Evolutionary conservation across 2,888 invertebrate genomes (phyloP).

Genomic region (Miltochrista miniata): DNA sequence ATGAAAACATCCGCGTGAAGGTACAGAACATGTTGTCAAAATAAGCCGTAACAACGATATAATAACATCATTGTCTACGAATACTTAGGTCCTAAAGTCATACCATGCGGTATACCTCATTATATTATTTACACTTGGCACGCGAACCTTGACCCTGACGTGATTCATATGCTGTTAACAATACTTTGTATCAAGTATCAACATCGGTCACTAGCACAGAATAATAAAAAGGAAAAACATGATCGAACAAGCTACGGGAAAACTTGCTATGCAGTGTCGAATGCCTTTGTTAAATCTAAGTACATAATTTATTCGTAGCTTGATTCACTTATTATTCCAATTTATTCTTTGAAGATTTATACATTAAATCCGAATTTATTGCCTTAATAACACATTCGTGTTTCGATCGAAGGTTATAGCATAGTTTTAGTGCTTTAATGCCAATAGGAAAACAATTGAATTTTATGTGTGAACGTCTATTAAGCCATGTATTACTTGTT

Average conservation of each 20-base stretch:
- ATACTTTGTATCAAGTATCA: slow-evolving; percentile 43
- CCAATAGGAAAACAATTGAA: neutral
- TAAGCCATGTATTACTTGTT: neutral
- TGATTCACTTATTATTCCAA: neutral
- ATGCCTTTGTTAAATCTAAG: slow-evolving; percentile 43
- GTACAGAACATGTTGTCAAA: slow-evolving; percentile 1
- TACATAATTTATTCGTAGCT: slow-evolving; percentile 1
- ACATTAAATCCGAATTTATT: too few species aligned
- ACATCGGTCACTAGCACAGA: slow-evolving; percentile 41
- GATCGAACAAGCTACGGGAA: slow-evolving; percentile 30
- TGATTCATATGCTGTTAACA: slow-evolving; percentile 46
- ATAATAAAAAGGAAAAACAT: slow-evolving; percentile 48
- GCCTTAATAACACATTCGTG: too few species aligned
- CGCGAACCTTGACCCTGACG: slow-evolving; percentile 53
- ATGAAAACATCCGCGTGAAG: neutral
- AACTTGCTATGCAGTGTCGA: slow-evolving; percentile 46
- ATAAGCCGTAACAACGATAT: slow-evolving; percentile 10
- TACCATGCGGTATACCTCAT: slow-evolving; percentile 50
- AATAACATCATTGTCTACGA: slow-evolving; percentile 18
- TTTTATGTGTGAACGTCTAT: neutral
- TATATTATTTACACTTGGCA: slow-evolving; percentile 29
- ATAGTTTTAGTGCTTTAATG: too few species aligned
- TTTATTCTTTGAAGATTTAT: neutral
- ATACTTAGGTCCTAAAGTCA: slow-evolving; percentile 35
- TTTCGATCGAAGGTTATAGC: too few species aligned